Evolutionary conservation across 2,888 invertebrate genomes (phyloP).

Genomic region (Venusia cambrica): DNA sequence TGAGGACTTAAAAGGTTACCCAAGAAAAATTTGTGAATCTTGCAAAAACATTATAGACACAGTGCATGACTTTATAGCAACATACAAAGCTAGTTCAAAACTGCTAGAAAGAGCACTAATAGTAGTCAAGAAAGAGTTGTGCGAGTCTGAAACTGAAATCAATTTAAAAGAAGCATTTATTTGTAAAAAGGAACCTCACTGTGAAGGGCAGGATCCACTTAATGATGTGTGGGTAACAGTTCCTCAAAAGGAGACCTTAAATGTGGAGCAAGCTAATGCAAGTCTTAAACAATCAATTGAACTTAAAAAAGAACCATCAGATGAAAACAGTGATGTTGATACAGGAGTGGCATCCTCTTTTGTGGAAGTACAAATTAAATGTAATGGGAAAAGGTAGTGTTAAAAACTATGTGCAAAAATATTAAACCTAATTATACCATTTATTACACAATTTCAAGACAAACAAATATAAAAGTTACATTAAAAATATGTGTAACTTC

Average conservation of each 20-base stretch:
- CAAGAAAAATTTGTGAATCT: slow-evolving; percentile 53
- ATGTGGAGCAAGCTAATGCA: too few species aligned
- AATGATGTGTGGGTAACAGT: slow-evolving; percentile 28
- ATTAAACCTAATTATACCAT: too few species aligned
- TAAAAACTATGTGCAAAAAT: slow-evolving; percentile 37
- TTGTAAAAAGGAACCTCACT: slow-evolving; percentile 42
- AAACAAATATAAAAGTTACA: too few species aligned
- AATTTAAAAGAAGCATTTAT: slow-evolving; percentile 30
- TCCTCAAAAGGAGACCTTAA: too few species aligned
- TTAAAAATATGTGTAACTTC: too few species aligned
- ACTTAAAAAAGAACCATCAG: slow-evolving; percentile 25
- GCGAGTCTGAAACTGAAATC: slow-evolving; percentile 22
- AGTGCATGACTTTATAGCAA: slow-evolving; percentile 52
- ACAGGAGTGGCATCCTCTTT: slow-evolving; percentile 61
- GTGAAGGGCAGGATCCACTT: slow-evolving; percentile 26
- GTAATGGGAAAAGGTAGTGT: slow-evolving; percentile 71
- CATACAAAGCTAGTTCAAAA: slow-evolving; percentile 51
- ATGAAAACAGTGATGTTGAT: slow-evolving; percentile 26
- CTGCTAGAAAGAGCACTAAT: slow-evolving; percentile 47
- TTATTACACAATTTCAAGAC: too few species aligned
- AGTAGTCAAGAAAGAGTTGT: slow-evolving; percentile 48
- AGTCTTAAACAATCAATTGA: slow-evolving; percentile 26
- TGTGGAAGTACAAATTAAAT: slow-evolving; percentile 63
- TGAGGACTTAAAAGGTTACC: slow-evolving; percentile 61
- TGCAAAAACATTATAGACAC: slow-evolving; percentile 53